A percentile compares a stretch with the other conserved stretches of the same genome.
Evolutionary conservation across 53 echinoderm and acorn worm species (phyloP).

Genomic region (Hippasteria phrygiana): DNA sequence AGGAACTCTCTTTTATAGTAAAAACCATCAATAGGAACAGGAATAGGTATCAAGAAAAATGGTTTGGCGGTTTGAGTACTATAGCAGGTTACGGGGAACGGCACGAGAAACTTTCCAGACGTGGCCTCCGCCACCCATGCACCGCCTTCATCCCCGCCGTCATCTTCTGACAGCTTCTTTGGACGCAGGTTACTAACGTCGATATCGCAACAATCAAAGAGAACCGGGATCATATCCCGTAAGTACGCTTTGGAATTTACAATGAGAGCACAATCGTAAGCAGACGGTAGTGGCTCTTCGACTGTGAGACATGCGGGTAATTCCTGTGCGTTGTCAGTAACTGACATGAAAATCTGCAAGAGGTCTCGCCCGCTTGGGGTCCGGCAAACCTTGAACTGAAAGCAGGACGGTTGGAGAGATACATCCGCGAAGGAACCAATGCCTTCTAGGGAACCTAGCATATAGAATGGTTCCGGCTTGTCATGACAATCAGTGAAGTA

Average conservation of each 20-base stretch:
- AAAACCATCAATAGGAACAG: background rate
- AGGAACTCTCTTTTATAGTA: background rate
- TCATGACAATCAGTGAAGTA: conserved; percentile 39
- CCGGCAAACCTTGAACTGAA: conserved; percentile 46
- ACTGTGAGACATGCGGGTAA: background rate
- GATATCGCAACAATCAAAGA: conserved; percentile 40
- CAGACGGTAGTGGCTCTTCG: conserved; percentile 43
- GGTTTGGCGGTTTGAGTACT: no score
- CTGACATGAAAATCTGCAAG: conserved; percentile 46
- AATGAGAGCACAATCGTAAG: conserved; percentile 29
- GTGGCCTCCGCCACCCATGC: conserved; percentile 8
- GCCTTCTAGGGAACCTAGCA: conserved; percentile 34
- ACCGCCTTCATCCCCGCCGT: background rate
- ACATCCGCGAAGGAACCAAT: background rate
- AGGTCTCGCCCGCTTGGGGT: conserved; percentile 49
- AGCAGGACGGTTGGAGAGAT: conserved; percentile 14
- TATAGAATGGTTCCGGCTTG: conserved; percentile 55
- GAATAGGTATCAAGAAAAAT: no score
- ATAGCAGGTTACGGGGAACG: conserved; percentile 41
- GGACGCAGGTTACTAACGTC: conserved; percentile 2
- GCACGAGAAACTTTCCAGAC: conserved; percentile 6
- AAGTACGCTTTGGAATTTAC: conserved; percentile 51
- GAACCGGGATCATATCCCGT: conserved; percentile 12
- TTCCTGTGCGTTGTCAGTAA: conserved; percentile 25
- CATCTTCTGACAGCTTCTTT: background rate